Conservation (phyloP, 2,888 invertebrate genomes). For the Alloscopus bannaensis region DNA sequence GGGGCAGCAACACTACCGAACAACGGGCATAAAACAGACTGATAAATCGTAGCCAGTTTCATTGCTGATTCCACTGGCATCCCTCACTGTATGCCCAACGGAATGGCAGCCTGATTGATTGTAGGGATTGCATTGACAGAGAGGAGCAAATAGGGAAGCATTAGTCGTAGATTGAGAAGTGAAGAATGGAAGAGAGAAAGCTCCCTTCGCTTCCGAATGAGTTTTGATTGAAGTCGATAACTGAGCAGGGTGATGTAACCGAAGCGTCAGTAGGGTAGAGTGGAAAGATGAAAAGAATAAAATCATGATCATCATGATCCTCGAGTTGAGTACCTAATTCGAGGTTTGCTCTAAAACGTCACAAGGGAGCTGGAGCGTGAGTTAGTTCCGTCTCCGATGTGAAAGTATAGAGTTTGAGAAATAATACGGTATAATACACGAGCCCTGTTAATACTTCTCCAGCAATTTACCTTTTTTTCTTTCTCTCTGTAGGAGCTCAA, state of each 20-base stretch:
- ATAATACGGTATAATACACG: too few species aligned
- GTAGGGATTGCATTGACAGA: slow-evolving; percentile 6
- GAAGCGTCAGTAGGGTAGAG: too few species aligned
- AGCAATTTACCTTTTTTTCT: slow-evolving; percentile 10
- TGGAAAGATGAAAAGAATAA: slow-evolving; percentile 19
- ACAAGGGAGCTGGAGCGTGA: too few species aligned
- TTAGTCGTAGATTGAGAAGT: neutral
- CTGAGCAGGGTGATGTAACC: too few species aligned
- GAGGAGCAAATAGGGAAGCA: neutral
- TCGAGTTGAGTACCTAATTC: slow-evolving; percentile 5
- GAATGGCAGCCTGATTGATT: slow-evolving; percentile 11
- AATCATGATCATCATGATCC: slow-evolving; percentile 20
- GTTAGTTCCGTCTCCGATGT: neutral
- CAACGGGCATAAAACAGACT: too few species aligned
- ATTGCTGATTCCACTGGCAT: slow-evolving; percentile 11
- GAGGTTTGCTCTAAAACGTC: too few species aligned
- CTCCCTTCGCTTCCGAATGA: neutral
- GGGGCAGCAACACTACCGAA: too few species aligned
- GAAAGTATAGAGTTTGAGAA: neutral
- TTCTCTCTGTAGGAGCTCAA: slow-evolving; percentile 80
- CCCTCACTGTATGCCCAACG: neutral
- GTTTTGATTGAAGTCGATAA: neutral
- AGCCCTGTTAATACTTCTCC: neutral
- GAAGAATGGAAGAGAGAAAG: slow-evolving; percentile 9
- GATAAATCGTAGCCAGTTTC: too few species aligned